A percentile compares a stretch with the other conserved stretches of the same genome.
Evolutionary conservation across 2,888 invertebrate genomes (phyloP).

Genomic region (Papilio elwesi): DNA sequence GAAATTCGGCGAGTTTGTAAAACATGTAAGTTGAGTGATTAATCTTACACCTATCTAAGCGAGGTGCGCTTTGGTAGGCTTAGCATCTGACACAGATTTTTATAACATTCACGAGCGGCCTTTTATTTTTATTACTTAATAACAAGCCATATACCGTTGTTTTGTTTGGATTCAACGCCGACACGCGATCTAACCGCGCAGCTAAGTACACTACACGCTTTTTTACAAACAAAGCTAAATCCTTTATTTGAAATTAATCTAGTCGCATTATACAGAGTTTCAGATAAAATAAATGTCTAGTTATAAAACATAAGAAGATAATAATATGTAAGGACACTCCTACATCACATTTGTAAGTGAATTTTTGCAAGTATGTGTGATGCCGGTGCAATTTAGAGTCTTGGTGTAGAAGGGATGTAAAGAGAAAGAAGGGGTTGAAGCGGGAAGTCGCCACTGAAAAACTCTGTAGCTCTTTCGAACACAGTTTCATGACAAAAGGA

Average conservation of each 20-base stretch:
- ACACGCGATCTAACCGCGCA: neutral
- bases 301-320: too few relatives aligned
- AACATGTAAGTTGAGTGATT: neutral
- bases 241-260: neutral
- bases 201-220: neutral
- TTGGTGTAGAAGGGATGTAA: too few relatives aligned
- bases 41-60: neutral
- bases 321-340: too few relatives aligned
- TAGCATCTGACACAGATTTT: constrained; percentile 15
- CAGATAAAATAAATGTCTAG: neutral
- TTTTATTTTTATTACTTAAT: constrained; percentile 2
- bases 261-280: neutral
- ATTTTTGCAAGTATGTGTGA: too few relatives aligned
- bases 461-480: too few relatives aligned
- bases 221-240: neutral
- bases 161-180: neutral
- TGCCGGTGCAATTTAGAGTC: too few relatives aligned
- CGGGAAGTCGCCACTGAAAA: too few relatives aligned
- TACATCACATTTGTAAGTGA: too few relatives aligned
- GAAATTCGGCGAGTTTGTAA: too few relatives aligned
- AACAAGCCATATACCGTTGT: neutral
- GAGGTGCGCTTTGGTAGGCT: neutral
- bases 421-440: too few relatives aligned
- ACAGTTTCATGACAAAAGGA: too few relatives aligned
- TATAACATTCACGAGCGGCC: neutral